Evolutionary conservation across 2,797 vertebrate genomes (phyloP).

Genomic region (Acomys russatus): DNA sequence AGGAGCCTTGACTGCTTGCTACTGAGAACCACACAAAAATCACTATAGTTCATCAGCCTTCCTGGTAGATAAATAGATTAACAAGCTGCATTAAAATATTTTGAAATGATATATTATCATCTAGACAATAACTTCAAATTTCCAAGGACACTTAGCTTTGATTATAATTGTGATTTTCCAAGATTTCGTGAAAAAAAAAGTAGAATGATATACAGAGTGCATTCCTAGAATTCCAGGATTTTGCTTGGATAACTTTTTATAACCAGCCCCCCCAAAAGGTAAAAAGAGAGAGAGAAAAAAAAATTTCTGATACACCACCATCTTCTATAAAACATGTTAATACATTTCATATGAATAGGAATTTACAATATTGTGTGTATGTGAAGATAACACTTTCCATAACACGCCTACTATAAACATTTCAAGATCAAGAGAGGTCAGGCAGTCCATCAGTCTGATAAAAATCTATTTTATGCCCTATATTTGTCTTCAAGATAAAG

Average conservation of each 20-base stretch:
- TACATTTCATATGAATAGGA: conserved; percentile 12
- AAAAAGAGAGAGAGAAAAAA: not conserved
- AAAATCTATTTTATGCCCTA: not conserved
- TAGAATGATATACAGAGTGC: not conserved
- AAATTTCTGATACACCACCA: not conserved
- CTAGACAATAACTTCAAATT: not conserved
- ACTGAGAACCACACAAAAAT: not conserved
- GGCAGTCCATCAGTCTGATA: not conserved
- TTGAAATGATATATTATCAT: not conserved
- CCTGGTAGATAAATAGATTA: not conserved
- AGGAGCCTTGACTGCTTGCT: not conserved
- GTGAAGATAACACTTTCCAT: conserved; percentile 38
- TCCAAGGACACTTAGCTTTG: not conserved
- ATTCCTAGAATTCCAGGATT: not conserved
- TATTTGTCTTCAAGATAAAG: not conserved
- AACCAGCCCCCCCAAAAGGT: not conserved
- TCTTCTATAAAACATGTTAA: conserved; percentile 19
- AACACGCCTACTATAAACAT: conserved; percentile 60
- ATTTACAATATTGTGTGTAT: not conserved
- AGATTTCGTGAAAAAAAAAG: not conserved
- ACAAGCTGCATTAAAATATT: not conserved
- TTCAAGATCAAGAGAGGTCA: not conserved
- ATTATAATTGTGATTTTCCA: conserved; percentile 5
- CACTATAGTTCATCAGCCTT: not conserved
- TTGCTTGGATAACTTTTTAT: not conserved